These are phyloP conservation scores for Sycophila texana DNA, from an alignment of 2,888 invertebrate species.

Conservation along the genomic window DNA sequence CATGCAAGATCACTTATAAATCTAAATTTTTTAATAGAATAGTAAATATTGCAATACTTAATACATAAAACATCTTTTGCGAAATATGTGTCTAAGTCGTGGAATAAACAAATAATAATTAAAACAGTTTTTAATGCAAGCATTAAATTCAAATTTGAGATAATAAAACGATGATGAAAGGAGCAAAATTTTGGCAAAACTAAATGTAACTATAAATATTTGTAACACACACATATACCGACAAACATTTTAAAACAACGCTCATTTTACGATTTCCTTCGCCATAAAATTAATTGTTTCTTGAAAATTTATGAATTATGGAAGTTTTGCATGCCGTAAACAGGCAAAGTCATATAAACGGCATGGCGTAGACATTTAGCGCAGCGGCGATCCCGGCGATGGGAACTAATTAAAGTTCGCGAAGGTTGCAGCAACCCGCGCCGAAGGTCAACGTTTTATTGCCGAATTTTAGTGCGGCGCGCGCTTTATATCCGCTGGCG, in stretches of 20 bases:
- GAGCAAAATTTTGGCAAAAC: too few species aligned
- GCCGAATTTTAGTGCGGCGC: constrained; percentile 32
- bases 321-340: constrained; percentile 35
- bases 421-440: constrained; percentile 19
- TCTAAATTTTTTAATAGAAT: too few species aligned
- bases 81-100: too few species aligned
- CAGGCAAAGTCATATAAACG: background rate
- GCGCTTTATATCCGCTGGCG: background rate
- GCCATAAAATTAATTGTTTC: constrained; percentile 24
- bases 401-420: constrained; percentile 54
- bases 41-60: too few species aligned
- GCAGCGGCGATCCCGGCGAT: constrained; percentile 41
- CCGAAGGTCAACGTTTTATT: constrained; percentile 52
- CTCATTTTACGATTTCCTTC: constrained; percentile 15
- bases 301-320: constrained; percentile 51
- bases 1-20: too few species aligned
- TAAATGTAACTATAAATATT: too few species aligned
- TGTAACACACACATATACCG: too few species aligned
- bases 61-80: too few species aligned
- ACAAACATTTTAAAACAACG: constrained; percentile 1
- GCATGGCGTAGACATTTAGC: constrained; percentile 35
- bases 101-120: too few species aligned
- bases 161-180: too few species aligned
- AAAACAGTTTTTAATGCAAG: too few species aligned
- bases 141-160: too few species aligned